Base-by-base conservation (phyloP, 2,797 vertebrate species). In the Halcyon badia region DNA sequence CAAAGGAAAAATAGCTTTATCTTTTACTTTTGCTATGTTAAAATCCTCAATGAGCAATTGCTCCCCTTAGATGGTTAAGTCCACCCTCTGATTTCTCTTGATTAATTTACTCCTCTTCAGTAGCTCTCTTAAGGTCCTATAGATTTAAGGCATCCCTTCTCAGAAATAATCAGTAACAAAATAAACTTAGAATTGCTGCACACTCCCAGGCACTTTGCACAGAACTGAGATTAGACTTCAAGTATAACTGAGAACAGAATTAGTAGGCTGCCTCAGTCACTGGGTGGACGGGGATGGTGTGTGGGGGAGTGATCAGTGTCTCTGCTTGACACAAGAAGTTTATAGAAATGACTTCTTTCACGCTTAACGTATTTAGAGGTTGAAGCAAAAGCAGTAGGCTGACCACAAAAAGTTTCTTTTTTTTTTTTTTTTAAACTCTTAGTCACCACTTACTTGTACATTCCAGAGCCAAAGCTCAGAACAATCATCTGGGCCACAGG, bases 401-500 rank as follows among this genome's bases (percentile, higher is more conserved):
- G 41, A 89, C 35, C 37, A 46, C 8, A 17, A 28, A 46, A 17
- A 35, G 87, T 54, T 77, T 37, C 77, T 89, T 78, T 16, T 11
- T 54, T 5, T 91, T 79, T 17, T 12, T 54, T 6, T 94, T 6
- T 91, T 77, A 11, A 10, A 46, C 4, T 94, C 35, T 73, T n/a
- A 75, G 62, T 58, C 69, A 76, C 31, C 73, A 88, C 98, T 98
- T 98, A 99, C 99, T 98, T 99, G 99, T 97, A 99, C 98, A 93
- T 99, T 99, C 99, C 99, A 99, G 91, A 99, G 99, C 99, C 99
- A 99, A 85, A 99, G 99, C 97, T 99, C 99, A 48, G 99, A 99
- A 98, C 99, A 99, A 98, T 99, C 99, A 86, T 99, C 99, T 28
- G 99, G 99, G 90, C 99, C 99, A 94, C 99, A 99, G 90, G 99